phyloP scores from a whole-genome alignment of 2,113 vertebrate genomes.

The Speoplatyrhinus poulsoni region DNA sequence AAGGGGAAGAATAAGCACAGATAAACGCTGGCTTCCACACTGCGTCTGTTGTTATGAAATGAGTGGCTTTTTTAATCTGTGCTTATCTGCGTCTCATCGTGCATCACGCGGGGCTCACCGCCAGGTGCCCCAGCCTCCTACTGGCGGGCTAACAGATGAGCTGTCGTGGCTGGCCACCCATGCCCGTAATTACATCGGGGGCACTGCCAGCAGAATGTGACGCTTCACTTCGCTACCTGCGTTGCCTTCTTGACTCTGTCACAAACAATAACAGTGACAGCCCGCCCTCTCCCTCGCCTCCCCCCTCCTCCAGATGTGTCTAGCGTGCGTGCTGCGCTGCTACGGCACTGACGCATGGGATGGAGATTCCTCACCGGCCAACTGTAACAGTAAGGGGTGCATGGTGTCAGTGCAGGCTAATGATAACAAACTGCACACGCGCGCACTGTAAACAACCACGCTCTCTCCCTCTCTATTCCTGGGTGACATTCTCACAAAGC shows the following conservation, averaged over 20 bases:
- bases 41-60: constrained; percentile 26
- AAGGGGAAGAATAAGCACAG: too few species aligned
- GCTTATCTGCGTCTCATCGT: constrained; percentile 51
- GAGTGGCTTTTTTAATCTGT: constrained; percentile 52
- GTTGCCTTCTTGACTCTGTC: constrained; percentile 72
- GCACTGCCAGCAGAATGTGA: constrained; percentile 66
- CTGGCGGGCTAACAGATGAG: constrained; percentile 75
- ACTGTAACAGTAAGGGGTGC: constrained; percentile 28
- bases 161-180: constrained; percentile 76
- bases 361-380: constrained; percentile 35
- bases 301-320: constrained; percentile 65
- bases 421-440: background rate
- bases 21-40: constrained; percentile 17
- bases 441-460: constrained; percentile 8
- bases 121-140: constrained; percentile 64
- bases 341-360: constrained; percentile 37
- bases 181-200: constrained; percentile 76
- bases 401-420: constrained; percentile 26
- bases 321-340: constrained; percentile 34
- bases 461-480: background rate
- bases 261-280: constrained; percentile 68
- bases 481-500: background rate
- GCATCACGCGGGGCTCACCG: constrained; percentile 43
- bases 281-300: constrained; percentile 37
- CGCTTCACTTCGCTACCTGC: constrained; percentile 56